phyloP scores from a whole-genome alignment of 2,888 invertebrate genomes.

The Lithodes maja region DNA sequence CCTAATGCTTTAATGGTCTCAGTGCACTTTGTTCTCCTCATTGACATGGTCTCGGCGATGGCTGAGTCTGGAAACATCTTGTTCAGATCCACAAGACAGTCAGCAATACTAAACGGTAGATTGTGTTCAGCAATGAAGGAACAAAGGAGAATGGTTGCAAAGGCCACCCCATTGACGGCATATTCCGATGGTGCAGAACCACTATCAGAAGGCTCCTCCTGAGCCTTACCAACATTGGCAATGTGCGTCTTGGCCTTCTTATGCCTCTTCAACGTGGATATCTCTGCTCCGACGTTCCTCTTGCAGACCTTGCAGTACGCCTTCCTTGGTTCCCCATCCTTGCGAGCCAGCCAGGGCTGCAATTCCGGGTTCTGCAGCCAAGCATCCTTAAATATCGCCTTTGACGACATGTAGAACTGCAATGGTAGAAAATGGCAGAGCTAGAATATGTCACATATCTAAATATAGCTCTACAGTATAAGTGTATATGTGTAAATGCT shows the following conservation, averaged over 20 bases:
- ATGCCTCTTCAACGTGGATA: background rate
- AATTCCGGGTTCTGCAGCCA: constrained; percentile 13
- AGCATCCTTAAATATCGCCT: background rate
- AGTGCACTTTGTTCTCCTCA: constrained; percentile 28
- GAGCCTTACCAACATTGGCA: background rate
- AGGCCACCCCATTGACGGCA: background rate
- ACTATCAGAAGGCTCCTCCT: background rate
- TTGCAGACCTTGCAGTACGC: background rate
- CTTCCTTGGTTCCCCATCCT: background rate
- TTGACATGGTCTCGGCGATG: background rate
- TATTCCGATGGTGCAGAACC: background rate
- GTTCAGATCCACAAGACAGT: background rate
- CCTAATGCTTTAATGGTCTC: background rate
- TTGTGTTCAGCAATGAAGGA: constrained; percentile 15
- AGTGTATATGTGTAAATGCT: no score
- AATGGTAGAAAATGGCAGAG: background rate
- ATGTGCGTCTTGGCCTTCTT: constrained; percentile 9
- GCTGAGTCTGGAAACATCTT: background rate
- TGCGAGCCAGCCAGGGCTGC: background rate
- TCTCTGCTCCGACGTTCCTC: background rate
- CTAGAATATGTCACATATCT: background rate
- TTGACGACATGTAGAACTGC: background rate
- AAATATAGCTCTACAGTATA: no score
- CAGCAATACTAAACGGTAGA: background rate
- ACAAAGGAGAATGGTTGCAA: background rate